A percentile compares a stretch with the other conserved stretches of the same genome.
Conservation (phyloP, 2,797 vertebrate genomes). For the Eutrigla gurnardus region DNA sequence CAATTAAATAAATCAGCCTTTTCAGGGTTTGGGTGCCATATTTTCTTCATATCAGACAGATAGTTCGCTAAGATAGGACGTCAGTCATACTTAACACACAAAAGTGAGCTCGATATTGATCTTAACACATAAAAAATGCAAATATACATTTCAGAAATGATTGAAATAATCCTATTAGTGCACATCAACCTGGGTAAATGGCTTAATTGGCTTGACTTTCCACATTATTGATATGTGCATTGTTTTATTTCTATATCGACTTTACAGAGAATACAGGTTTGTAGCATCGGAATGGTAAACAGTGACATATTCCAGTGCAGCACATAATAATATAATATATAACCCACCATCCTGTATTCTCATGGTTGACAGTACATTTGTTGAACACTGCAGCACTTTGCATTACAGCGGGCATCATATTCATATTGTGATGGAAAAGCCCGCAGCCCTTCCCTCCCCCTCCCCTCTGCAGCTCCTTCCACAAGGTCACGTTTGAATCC, state of each 20-base stretch:
- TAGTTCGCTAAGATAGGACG: not conserved
- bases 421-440: slow-evolving; percentile 56
- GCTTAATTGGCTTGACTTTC: not conserved
- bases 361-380: not conserved
- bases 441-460: slow-evolving; percentile 14
- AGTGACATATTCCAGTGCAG: not conserved
- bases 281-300: no score
- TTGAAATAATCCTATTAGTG: no score
- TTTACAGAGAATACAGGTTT: no score
- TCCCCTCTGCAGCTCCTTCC: slow-evolving; percentile 44
- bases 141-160: no score
- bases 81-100: not conserved
- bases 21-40: not conserved
- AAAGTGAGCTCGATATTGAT: not conserved
- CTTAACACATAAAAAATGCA: not conserved
- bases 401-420: slow-evolving; percentile 39
- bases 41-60: not conserved
- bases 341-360: slow-evolving; percentile 9
- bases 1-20: not conserved
- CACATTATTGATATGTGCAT: not conserved
- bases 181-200: not conserved
- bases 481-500: slow-evolving; percentile 70
- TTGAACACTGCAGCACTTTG: slow-evolving; percentile 37
- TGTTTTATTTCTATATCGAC: not conserved
- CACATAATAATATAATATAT: not conserved